Evolutionary conservation across 2,888 invertebrate genomes (phyloP), one percentile per base, ranked within the genome.

Genomic region (Rotaria magnacalcarata): DNA sequence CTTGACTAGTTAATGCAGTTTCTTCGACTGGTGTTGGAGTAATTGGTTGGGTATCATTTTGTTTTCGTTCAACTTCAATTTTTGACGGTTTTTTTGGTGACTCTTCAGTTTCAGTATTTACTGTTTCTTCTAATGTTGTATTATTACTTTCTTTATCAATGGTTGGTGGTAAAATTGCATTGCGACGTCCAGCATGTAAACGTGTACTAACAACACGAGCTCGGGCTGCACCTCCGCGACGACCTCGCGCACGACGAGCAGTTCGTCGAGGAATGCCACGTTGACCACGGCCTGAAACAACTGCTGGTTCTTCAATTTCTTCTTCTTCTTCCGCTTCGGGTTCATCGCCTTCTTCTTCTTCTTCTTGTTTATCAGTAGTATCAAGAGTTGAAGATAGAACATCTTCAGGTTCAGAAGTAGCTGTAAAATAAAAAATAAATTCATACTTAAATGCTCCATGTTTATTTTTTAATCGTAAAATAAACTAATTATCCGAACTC

Each of bases 111-210:
- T 43, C 80, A n/a, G 80, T 80, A 24, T 21, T n/a, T 24, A 80
- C 80, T 47, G 80, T 47, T 80, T 80, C 80, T 47, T 80, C 80
- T 43, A 47, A 14, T 47, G 80, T 24, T n/a, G n/a, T n/a, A 80
- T 47, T 47, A 47, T 24, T 80, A n/a, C 0, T 19, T 11, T 21
- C n/a, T n/a, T 21, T 21, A 47, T 47, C 47, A 24, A 14, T 21
- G 2, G 80, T n/a, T 80, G 43, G 2, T 10, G 43, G 47, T n/a
- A 80, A 1, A 47, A 16, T 80, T 8, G 24, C 47, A 80, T 24
- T 43, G n/a, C 80, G 80, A 21, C 80, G 43, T 24, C 24, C 24
- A n/a, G 47, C 24, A n/a, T 43, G 80, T 10, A 47, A 10, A n/a
- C 47, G 21, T 80, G 80, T 47, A 24, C 80, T 80, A 14, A 47